Evolutionary conservation across 2,888 invertebrate genomes (phyloP), one percentile per base, ranked within the genome.

Genomic region (Euplexia lucipara): DNA sequence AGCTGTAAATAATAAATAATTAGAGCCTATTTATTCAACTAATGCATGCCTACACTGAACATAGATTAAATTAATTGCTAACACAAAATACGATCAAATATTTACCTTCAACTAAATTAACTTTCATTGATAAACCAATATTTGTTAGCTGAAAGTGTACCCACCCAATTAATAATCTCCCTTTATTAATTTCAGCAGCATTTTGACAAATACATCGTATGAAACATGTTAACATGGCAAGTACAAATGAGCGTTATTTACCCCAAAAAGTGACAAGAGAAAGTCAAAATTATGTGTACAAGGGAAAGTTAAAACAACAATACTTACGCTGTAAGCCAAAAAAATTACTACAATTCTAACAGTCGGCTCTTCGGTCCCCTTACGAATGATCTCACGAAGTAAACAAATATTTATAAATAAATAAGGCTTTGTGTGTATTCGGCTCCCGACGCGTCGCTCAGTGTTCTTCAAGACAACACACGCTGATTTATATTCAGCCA

Each of bases 341-440:
- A 83, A 82, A 81, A 82, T 83, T 70, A 72, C 63, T n/a, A n/a
- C n/a, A n/a, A 64, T 75, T 76, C 78, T 82, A n/a, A n/a, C 79
- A 68, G 26, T 26, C 26, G 26, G 65, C 76, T 66, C 64, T 61
- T 71, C 69, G 74, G 71, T 76, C 73, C 75, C 69, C 79, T 66
- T 77, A 76, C 72, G 62, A 83, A 83, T 85, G 84, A 86, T 88
- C 78, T 80, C 72, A 77, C 74, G 68, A 76, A 83, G 85, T 82
- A 86, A 89, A 89, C 88, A 89, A 88, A 90, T 90, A 89, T 89
- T 89, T 88, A 84, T 79, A 83, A 86, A 90, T 89, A 89, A 90
- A 90, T 88, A 91, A 88, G 80, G 88, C 86, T 88, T 85, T 86
- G 80, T 86, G 75, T 81, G 78, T 75, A 44, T 42, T 57, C 67